phyloP scores from a whole-genome alignment of 2,797 vertebrate genomes.

The Odontamblyopus lacepedii region DNA sequence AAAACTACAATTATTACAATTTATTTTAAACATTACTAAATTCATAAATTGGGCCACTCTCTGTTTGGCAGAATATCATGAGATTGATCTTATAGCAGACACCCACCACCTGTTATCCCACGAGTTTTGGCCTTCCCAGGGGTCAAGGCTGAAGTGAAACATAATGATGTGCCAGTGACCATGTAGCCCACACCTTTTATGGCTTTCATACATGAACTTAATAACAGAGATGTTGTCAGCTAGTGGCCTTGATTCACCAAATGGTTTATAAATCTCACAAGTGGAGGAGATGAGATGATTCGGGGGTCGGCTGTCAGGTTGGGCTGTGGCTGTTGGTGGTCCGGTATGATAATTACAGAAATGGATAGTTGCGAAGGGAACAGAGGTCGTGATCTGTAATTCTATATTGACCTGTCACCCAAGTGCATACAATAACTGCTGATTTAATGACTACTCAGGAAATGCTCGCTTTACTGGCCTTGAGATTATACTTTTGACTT shows the following conservation, averaged over 20 bases:
- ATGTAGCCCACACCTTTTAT: conserved; percentile 42
- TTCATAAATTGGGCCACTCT: neutral
- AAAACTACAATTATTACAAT: no score
- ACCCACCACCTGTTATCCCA: conserved; percentile 20
- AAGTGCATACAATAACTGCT: conserved; percentile 27
- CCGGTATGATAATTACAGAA: conserved; percentile 55
- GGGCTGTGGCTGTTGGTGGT: conserved; percentile 42
- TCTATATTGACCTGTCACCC: conserved; percentile 32
- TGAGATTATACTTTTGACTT: conserved; percentile 22
- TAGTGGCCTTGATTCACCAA: conserved; percentile 43
- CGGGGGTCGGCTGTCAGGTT: conserved; percentile 5
- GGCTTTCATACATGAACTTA: conserved; percentile 40
- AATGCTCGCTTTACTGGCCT: conserved; percentile 13
- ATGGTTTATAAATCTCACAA: conserved; percentile 44
- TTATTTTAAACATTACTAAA: neutral
- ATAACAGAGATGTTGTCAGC: conserved; percentile 37
- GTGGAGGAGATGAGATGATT: conserved; percentile 35
- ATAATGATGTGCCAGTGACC: conserved; percentile 28
- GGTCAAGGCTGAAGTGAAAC: conserved; percentile 42
- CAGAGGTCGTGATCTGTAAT: conserved; percentile 48
- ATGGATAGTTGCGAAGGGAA: conserved; percentile 34
- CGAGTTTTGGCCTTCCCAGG: conserved; percentile 35
- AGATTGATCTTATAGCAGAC: neutral
- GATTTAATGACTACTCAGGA: conserved; percentile 41
- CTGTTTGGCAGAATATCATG: conserved; percentile 6